Base-by-base conservation (phyloP, 2,888 invertebrate genomes). In the Leptura quadrifasciata region DNA sequence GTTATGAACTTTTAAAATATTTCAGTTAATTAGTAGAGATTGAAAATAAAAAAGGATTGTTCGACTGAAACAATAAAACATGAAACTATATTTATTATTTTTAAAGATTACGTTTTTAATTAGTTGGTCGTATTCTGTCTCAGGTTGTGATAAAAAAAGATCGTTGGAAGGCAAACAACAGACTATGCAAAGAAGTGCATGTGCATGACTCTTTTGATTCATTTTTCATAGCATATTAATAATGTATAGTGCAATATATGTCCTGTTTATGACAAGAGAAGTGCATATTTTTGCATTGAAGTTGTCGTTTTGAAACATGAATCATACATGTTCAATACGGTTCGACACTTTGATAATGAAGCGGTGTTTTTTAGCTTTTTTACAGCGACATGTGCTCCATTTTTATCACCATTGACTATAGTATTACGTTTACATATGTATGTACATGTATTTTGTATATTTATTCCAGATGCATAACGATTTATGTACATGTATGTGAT, bases 341-440 rank as follows among this genome's bases (percentile, higher is more conserved):
- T 88, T 89, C 88, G 89, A 89, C 88, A 89, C 88, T 87, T 87
- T 87, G 86, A 88, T 88, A 88, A 88, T 88, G 88, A 88, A 88
- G 87, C 88, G 86, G 80, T 80, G 81, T 83, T 85, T 84, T 85
- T 83, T 84, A 80, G 78, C 78, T 76, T 82, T 82, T 84, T 81
- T 83, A 73, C 68, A 75, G 79, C 81, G 82, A 83, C 84, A 83
- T 82, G 84, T 85, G 84, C 85, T 85, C 85, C 84, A 86, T 87
- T 87, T 87, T 87, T 87, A 85, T 86, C 86, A 86, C 84, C 84
- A 82, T 84, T 84, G 83, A 84, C 81, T 84, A 81, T 83, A 82
- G 85, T 82, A 84, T 84, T 86, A 83, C 85, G 85, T 85, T 84
- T 85, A 85, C 85, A 85, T 86, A 85, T 85, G 85, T 85, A 85